Conservation (phyloP, 2,888 invertebrate species). For the Plagodis dolabraria region DNA sequence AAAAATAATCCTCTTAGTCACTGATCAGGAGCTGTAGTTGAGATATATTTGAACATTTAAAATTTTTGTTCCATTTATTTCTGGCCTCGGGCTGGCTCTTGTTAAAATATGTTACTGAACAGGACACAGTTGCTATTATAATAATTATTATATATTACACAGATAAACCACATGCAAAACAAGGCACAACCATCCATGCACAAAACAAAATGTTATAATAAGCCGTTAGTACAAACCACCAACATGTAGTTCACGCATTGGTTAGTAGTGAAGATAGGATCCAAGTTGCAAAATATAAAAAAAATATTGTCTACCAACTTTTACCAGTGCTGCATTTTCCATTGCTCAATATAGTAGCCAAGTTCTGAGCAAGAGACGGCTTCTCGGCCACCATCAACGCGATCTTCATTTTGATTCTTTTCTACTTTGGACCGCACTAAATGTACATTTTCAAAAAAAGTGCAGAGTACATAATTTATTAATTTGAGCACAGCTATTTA, state of each 20-base stretch:
- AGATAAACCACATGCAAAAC: no score
- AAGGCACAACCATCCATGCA: no score
- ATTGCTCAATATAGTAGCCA: conserved; percentile 97
- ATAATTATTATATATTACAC: no score
- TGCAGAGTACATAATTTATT: no score
- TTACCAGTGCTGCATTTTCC: conserved; percentile 90
- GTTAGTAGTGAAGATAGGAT: conserved; percentile 9
- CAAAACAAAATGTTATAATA: not conserved
- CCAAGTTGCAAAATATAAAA: conserved; percentile 11
- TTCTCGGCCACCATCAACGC: conserved; percentile 99
- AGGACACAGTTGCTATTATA: no score
- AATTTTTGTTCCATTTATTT: no score
- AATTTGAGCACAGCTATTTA: not conserved
- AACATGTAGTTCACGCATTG: not conserved
- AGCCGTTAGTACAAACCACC: conserved; percentile 13
- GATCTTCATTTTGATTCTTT: conserved; percentile 90
- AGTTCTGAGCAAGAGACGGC: conserved; percentile 97
- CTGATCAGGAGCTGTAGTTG: no score
- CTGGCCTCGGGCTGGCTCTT: no score
- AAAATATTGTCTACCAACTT: conserved; percentile 36
- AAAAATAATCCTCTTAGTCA: no score
- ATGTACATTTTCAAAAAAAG: not conserved
- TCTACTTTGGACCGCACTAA: not conserved
- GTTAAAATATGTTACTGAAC: no score
- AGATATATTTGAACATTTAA: no score